Percentiles rank a stretch among this genome's conserved stretches.
phyloP scores from a whole-genome alignment of 2,113 vertebrate genomes.

The Larimichthys polyactis region DNA sequence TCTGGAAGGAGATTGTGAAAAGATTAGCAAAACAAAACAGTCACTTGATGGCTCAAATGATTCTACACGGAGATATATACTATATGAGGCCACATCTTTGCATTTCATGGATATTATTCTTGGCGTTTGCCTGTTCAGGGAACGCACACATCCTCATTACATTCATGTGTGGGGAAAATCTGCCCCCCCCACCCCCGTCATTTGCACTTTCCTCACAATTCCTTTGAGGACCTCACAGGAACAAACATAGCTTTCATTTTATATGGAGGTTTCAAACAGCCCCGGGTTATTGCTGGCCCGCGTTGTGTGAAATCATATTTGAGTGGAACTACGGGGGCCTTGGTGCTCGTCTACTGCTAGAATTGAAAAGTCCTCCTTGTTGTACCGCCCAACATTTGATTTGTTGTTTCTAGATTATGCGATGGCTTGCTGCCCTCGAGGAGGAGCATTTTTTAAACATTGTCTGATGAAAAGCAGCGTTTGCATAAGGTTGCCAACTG shows the following conservation, averaged over 20 bases:
- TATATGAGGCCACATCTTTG: not conserved
- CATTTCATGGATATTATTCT: slow-evolving; percentile 17
- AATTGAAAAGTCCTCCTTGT: slow-evolving; percentile 60
- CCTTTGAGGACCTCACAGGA: slow-evolving; percentile 56
- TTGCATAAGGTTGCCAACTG: slow-evolving; percentile 53
- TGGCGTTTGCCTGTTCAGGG: slow-evolving; percentile 15
- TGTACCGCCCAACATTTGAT: slow-evolving; percentile 58
- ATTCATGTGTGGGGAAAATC: slow-evolving; percentile 43
- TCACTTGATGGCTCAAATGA: not conserved
- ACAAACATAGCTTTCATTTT: slow-evolving; percentile 70
- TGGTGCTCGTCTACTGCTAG: slow-evolving; percentile 20
- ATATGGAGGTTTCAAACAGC: slow-evolving; percentile 59
- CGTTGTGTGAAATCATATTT: slow-evolving; percentile 66
- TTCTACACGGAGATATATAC: not conserved
- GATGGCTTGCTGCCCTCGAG: slow-evolving; percentile 30
- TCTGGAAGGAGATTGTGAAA: slow-evolving; percentile 6
- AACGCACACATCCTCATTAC: slow-evolving; percentile 22
- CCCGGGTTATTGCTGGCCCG: slow-evolving; percentile 61
- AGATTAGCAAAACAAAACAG: not conserved
- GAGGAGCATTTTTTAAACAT: slow-evolving; percentile 41
- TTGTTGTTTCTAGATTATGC: slow-evolving; percentile 58
- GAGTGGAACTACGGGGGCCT: slow-evolving; percentile 46
- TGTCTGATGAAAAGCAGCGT: slow-evolving; percentile 57
- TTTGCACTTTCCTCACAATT: slow-evolving; percentile 55
- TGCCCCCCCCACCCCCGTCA: slow-evolving; percentile 28